These are phyloP conservation scores for Atta colombica DNA, from an alignment of 1,140 invertebrate species.

Conservation along the genomic window DNA sequence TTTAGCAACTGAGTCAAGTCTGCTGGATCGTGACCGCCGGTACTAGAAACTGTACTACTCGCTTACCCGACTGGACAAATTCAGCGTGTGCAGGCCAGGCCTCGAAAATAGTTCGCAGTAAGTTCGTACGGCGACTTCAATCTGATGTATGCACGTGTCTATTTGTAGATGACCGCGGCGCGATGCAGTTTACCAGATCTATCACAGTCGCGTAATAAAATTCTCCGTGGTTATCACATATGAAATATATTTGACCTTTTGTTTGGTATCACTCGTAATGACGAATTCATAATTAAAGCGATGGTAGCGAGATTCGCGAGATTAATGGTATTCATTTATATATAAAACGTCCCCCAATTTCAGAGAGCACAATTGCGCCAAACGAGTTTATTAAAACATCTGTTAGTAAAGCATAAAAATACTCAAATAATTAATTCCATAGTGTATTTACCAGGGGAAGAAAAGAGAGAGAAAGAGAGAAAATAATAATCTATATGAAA, in stretches of 20 bases:
- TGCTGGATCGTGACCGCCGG: slow-evolving; percentile 52
- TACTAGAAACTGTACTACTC: slow-evolving; percentile 48
- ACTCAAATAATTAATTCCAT: slow-evolving; percentile 37
- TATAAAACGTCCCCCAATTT: slow-evolving; percentile 14
- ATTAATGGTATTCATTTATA: slow-evolving; percentile 17
- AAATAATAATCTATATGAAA: background rate
- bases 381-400: slow-evolving; percentile 26
- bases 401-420: background rate
- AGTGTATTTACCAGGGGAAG: background rate
- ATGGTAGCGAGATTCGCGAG: slow-evolving; percentile 26
- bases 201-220: slow-evolving; percentile 44
- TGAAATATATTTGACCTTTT: slow-evolving; percentile 16
- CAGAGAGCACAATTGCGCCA: slow-evolving; percentile 1
- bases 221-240: slow-evolving; percentile 49
- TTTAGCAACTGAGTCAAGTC: slow-evolving; percentile 60
- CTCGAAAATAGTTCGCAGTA: slow-evolving; percentile 77
- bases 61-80: slow-evolving; percentile 71
- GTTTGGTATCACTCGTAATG: background rate
- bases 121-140: slow-evolving; percentile 44
- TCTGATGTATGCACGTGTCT: slow-evolving; percentile 64
- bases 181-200: slow-evolving; percentile 55
- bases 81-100: slow-evolving; percentile 64
- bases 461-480: background rate
- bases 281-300: slow-evolving; percentile 43
- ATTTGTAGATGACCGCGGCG: slow-evolving; percentile 74